A percentile compares a stretch with the other conserved stretches of the same genome.
Evolutionary conservation across 1,140 invertebrate genomes (phyloP).

Genomic region (Chionoecetes opilio): DNA sequence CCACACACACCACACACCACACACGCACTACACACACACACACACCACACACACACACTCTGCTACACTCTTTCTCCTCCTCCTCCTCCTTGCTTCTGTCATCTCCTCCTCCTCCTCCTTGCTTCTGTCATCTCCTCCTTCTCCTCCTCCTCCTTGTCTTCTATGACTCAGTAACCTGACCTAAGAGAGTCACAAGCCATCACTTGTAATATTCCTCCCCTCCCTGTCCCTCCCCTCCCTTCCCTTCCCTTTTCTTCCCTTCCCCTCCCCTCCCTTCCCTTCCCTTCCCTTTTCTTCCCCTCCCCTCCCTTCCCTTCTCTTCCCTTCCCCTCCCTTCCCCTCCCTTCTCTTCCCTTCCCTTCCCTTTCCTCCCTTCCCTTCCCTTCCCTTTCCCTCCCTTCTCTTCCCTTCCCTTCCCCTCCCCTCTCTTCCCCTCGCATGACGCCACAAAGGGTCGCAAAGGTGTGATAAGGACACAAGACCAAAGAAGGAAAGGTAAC

Average conservation of each 20-base stretch:
- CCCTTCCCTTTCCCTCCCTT: no score
- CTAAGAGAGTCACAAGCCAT: neutral
- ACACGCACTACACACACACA: constrained; percentile 49
- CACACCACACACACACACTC: constrained; percentile 33
- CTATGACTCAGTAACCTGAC: neutral
- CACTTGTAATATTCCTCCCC: neutral
- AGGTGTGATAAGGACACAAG: neutral
- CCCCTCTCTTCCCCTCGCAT: neutral
- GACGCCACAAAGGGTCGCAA: neutral
- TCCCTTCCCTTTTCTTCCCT: neutral
- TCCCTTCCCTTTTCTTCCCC: neutral
- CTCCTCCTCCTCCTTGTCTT: neutral
- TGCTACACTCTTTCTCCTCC: neutral
- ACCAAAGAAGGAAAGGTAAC: neutral
- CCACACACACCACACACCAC: constrained; percentile 47
- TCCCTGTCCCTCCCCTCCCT: neutral
- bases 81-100: neutral
- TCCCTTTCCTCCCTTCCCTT: no score
- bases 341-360: neutral
- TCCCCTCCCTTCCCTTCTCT: neutral
- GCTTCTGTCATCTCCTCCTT: neutral
- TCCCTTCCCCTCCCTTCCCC: neutral
- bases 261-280: neutral
- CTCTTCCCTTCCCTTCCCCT: no score
- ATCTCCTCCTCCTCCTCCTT: neutral